These are phyloP conservation scores for Acinonyx jubatus DNA, from an alignment of 2,113 vertebrate genomes.

Conservation along the genomic window DNA sequence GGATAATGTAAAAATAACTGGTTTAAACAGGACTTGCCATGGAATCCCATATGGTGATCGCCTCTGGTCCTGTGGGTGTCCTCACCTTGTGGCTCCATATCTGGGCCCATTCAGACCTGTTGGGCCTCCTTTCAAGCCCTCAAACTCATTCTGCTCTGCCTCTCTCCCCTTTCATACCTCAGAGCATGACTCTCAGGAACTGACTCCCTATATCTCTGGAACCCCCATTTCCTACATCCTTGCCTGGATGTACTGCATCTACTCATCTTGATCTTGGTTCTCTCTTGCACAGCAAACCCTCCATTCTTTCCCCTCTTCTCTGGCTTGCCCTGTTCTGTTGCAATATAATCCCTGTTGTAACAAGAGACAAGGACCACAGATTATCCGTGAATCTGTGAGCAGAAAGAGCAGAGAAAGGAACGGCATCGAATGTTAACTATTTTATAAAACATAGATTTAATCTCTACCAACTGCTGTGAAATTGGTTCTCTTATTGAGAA, in stretches of 20 bases:
- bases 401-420: not conserved
- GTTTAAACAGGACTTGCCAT: not conserved
- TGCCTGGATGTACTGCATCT: not conserved
- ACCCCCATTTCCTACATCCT: not conserved
- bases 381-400: not conserved
- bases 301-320: not conserved
- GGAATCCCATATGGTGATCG: not conserved
- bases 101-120: not conserved
- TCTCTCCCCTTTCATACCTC: not conserved
- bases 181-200: not conserved
- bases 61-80: accelerated
- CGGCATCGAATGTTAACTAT: not conserved
- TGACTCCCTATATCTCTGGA: not conserved
- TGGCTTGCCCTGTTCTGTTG: not conserved
- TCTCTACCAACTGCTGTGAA: not conserved
- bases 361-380: not conserved
- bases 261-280: not conserved
- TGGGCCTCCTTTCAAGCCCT: not conserved
- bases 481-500: slow-evolving; percentile 16
- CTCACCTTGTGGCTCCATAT: not conserved
- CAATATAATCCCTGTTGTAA: not conserved
- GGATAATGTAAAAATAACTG: not conserved
- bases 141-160: not conserved
- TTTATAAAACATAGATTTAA: not conserved
- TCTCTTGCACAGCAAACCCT: not conserved